Evolutionary conservation across 2,113 vertebrate genomes (phyloP), one percentile per base, ranked within the genome.

Genomic region (Himantopus leucocephalus): DNA sequence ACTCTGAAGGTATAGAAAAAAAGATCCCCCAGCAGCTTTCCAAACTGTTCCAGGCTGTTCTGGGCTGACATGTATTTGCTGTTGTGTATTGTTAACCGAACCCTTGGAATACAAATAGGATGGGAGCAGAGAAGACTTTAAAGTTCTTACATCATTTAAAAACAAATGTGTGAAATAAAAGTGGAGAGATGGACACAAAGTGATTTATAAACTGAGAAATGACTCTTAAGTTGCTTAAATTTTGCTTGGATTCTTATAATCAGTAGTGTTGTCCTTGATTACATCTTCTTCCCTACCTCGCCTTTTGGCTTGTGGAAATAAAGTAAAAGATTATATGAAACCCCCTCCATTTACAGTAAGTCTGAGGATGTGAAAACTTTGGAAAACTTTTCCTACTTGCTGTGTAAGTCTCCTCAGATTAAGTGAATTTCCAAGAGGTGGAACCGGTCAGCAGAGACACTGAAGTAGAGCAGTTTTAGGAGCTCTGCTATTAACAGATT

Each of bases 391-490:
- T 52, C n/a, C 41, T 56, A 2, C 35, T 43, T 83, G 41, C 29
- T 56, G 17, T 21, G 20, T 14, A 68, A 68, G 5, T 7, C 59
- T 41, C 32, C 43, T 60, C 67, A 60, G 41, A 55, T 17, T 15
- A 37, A 50, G 11, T 32, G 32, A 20, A 15, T 22, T 66, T 55
- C 29, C 34, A 76, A 71, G 35, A 59, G 29, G 41, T 45, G 91
- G 43, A 48, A 83, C 52, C 3, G 17, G 63, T 39, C 53, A 80
- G 41, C 15, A 66, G 62, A 72, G 73, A 24, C 35, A 30, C 23
- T 2, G 2, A 23, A 63, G 26, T 3, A 21, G 1, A n/a, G 67
- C 10, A 32, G 52, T 15, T 79, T 35, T 23, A 2, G 2, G 66
- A 81, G 64, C 48, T 80, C 30, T 60, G 20, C 34, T 41, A 3